phyloP scores from a whole-genome alignment of 2,888 invertebrate genomes.

The Stenchaetothrips biformis region DNA sequence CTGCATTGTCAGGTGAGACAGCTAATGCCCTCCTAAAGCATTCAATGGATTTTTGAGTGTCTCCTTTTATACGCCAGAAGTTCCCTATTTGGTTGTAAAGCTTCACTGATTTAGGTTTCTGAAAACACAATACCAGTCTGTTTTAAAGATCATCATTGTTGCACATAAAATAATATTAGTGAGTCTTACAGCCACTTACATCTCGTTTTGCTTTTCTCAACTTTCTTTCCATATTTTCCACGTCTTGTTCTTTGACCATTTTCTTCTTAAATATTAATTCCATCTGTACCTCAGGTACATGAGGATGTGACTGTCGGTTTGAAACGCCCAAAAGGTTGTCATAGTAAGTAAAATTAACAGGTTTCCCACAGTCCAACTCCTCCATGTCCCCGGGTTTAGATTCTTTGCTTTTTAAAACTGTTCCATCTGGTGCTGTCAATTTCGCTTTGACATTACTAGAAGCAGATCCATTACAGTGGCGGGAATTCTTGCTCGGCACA shows the following conservation, averaged over 20 bases:
- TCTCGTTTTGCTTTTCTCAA: slow-evolving; percentile 74
- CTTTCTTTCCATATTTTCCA: slow-evolving; percentile 66
- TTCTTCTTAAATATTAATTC: slow-evolving; percentile 71
- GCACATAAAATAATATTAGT: neutral
- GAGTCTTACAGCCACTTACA: slow-evolving; percentile 42
- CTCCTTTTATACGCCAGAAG: slow-evolving; percentile 85
- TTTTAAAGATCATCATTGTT: neutral
- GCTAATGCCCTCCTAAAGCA: slow-evolving; percentile 82
- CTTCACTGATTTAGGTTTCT: slow-evolving; percentile 77
- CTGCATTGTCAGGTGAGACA: slow-evolving; percentile 80
- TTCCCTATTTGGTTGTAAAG: slow-evolving; percentile 88
- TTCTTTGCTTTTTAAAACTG: slow-evolving; percentile 29
- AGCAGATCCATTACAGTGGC: neutral
- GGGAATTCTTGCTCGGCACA: neutral
- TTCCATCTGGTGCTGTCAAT: slow-evolving; percentile 28
- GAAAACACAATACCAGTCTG: slow-evolving; percentile 35
- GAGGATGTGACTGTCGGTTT: slow-evolving; percentile 74
- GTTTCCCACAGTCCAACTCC: slow-evolving; percentile 74
- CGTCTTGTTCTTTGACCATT: slow-evolving; percentile 64
- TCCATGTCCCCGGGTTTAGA: slow-evolving; percentile 51
- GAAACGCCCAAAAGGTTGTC: slow-evolving; percentile 82
- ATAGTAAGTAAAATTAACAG: slow-evolving; percentile 82
- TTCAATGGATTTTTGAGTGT: slow-evolving; percentile 80
- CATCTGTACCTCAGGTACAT: slow-evolving; percentile 79
- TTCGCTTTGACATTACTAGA: neutral